Evolutionary conservation across 2,113 vertebrate species (phyloP).

Genomic region (Actinemys pallida): DNA sequence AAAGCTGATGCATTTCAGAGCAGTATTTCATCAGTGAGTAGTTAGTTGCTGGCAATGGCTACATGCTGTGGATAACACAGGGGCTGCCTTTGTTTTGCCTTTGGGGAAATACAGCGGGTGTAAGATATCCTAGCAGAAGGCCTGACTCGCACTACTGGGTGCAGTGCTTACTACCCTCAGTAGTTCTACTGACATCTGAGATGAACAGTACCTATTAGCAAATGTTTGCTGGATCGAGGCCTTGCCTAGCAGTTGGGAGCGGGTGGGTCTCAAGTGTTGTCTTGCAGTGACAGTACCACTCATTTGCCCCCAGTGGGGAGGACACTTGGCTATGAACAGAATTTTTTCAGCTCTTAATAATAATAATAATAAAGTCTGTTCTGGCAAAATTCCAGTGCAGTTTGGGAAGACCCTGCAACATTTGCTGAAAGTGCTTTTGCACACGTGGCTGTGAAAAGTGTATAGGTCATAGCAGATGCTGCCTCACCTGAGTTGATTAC

Average conservation of each 20-base stretch:
- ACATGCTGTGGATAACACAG: neutral
- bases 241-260: neutral
- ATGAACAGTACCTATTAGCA: neutral
- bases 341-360: neutral
- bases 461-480: neutral
- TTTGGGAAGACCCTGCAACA: neutral
- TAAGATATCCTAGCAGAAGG: neutral
- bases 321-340: neutral
- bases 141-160: neutral
- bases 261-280: neutral
- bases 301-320: neutral
- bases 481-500: rapidly evolving
- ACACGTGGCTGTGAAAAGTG: rapidly evolving
- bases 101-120: neutral
- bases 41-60: neutral
- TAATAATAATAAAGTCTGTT: neutral
- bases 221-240: neutral
- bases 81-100: neutral
- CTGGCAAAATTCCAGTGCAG: neutral
- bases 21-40: neutral
- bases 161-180: neutral
- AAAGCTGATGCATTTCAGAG: neutral
- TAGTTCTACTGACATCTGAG: neutral
- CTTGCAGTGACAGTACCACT: neutral
- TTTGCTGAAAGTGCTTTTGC: rapidly evolving